Conservation (phyloP, 2,797 vertebrate species). For the Loris lydekkerianus region DNA sequence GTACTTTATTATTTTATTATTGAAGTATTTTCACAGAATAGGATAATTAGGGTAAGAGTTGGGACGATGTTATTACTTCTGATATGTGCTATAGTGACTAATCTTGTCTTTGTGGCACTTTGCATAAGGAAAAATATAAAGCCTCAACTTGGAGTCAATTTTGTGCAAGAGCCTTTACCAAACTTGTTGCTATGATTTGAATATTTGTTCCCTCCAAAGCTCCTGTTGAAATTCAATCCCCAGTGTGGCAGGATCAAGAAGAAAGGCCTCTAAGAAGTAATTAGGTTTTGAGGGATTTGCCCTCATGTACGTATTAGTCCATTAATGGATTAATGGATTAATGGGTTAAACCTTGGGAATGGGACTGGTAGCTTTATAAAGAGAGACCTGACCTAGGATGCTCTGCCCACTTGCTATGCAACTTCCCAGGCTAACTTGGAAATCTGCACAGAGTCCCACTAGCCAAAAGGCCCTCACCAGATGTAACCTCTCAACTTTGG, state of each 20-base stretch:
- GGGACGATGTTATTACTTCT: constrained; percentile 8
- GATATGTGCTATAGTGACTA: not conserved
- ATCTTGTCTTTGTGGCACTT: constrained; percentile 18
- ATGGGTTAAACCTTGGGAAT: not conserved
- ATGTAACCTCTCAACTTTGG: not conserved
- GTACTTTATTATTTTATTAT: constrained; percentile 56
- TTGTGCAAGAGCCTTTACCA: not conserved
- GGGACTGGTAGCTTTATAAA: not conserved
- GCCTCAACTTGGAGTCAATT: not conserved
- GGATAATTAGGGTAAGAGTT: not conserved
- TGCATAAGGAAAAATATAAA: not conserved
- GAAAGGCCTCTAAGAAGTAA: not conserved
- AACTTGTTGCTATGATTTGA: not conserved
- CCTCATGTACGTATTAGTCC: not conserved
- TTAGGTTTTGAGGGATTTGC: not conserved
- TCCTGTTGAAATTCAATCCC: not conserved
- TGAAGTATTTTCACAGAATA: constrained; percentile 21
- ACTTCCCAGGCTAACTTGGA: not conserved
- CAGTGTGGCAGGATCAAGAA: not conserved
- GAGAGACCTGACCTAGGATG: not conserved
- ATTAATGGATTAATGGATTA: not conserved
- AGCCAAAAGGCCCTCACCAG: not conserved
- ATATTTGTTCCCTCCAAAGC: not conserved
- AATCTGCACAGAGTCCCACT: not conserved
- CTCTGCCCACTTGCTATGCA: not conserved